Base-by-base conservation (phyloP, 2,888 invertebrate genomes). In the Sepioteuthis lessoniana region DNA sequence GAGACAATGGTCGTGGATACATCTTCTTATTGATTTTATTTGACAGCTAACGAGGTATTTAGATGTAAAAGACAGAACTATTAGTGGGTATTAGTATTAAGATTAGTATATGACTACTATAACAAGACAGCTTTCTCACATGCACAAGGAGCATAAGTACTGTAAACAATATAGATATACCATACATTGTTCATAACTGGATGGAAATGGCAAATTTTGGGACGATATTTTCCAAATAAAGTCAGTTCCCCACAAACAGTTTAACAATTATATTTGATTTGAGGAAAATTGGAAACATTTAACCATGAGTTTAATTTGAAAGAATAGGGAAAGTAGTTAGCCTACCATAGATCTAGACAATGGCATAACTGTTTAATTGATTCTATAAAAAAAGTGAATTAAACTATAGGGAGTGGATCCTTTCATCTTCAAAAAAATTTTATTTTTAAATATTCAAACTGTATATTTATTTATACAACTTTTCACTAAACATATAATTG, bases 61-160 rank as follows among this genome's bases (percentile, higher is more conserved):
- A 76, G 76, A n/a, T 76, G 76, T n/a, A 76, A 76, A n/a, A n/a
- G n/a, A 76, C 13, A 35, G 76, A 13, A 76, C 76, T n/a, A 76
- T 76, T 76, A 76, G 76, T 76, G n/a, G 76, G 76, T 35, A 76
- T 76, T 76, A 76, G 76, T 76, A 16, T 76, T 76, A 10, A 76
- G n/a, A n/a, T 76, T 76, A 76, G 76, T 76, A 76, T 76, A 76
- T 35, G n/a, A n/a, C 76, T 76, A 76, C 76, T 76, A n/a, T 35
- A n/a, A 76, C 76, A 76, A 76, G n/a, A 76, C n/a, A n/a, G 76
- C 76, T 76, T 25, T n/a, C n/a, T 76, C 76, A 76, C 76, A 76
- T 76, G 76, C 76, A 76, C 16, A 76, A 76, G n/a, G 76, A 76
- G n/a, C 76, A 76, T 76, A 76, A 76, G 25, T 76, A 76, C 76